phyloP scores from a whole-genome alignment of 2,797 vertebrate genomes.

The Anolis apletophallus region DNA sequence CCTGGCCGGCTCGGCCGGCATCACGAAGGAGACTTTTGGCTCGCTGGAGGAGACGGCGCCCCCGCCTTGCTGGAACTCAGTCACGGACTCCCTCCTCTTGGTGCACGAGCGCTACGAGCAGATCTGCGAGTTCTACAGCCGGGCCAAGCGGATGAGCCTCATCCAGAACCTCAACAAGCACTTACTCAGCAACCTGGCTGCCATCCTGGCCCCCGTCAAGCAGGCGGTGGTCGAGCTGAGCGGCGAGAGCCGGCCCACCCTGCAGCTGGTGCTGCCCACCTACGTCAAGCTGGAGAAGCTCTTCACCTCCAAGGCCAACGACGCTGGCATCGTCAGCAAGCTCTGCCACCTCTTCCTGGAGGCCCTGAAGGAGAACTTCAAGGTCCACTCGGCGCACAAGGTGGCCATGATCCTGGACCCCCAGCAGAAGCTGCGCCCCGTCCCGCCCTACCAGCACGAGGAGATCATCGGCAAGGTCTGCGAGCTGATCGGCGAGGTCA shows the following conservation, averaged over 20 bases:
- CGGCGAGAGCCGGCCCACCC: constrained; percentile 91
- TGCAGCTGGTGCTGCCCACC: constrained; percentile 96
- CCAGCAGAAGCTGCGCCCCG: constrained; percentile 93
- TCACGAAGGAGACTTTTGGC: constrained; percentile 85
- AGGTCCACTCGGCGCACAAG: constrained; percentile 95
- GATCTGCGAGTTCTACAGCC: constrained; percentile 95
- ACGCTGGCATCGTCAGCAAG: constrained; percentile 92
- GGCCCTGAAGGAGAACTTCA: constrained; percentile 98
- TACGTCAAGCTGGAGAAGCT: constrained; percentile 97
- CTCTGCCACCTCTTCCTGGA: constrained; percentile 98
- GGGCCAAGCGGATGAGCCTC: constrained; percentile 92
- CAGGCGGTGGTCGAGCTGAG: constrained; percentile 94
- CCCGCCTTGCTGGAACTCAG: constrained; percentile 95
- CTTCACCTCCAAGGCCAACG: constrained; percentile 96
- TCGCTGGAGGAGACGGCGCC: constrained; percentile 87
- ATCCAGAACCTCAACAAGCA: constrained; percentile 98
- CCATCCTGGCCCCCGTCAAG: constrained; percentile 91
- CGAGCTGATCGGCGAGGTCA: constrained; percentile 89
- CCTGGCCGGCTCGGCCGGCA: constrained; percentile 87
- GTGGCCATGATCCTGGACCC: constrained; percentile 98
- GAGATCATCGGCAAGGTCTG: constrained; percentile 96
- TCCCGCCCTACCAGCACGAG: constrained; percentile 97
- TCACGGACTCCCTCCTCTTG: constrained; percentile 92
- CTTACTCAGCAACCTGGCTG: constrained; percentile 92
- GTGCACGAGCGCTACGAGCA: constrained; percentile 97